Conservation (phyloP, 2,888 invertebrate genomes). For the Baronia brevicornis region DNA sequence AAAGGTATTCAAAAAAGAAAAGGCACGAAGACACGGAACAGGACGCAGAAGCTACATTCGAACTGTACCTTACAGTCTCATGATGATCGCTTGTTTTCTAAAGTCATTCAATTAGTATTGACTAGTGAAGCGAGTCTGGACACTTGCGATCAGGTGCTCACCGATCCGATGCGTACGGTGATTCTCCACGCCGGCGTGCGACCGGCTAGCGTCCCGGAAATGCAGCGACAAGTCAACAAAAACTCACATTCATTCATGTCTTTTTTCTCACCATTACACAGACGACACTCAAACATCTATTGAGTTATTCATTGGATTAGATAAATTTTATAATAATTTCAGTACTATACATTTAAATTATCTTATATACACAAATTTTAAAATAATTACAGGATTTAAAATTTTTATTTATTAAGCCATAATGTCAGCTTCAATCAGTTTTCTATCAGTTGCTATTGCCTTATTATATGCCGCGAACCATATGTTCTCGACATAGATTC, state of each 20-base stretch:
- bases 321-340: constrained; percentile 11
- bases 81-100: constrained; percentile 45
- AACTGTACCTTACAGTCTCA: constrained; percentile 35
- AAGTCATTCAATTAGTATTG: constrained; percentile 50
- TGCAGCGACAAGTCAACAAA: constrained; percentile 70
- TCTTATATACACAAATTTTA: background rate
- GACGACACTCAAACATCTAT: constrained; percentile 49
- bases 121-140: constrained; percentile 50
- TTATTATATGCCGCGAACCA: too few relatives aligned
- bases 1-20: constrained; percentile 6
- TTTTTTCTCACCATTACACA: constrained; percentile 44
- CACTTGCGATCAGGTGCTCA: constrained; percentile 34
- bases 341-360: background rate
- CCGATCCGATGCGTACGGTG: constrained; percentile 64
- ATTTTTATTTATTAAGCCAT: too few relatives aligned
- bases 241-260: constrained; percentile 67
- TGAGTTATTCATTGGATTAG: constrained; percentile 22
- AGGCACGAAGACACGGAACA: constrained; percentile 6
- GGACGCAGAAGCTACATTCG: constrained; percentile 13
- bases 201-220: constrained; percentile 59
- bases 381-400: too few relatives aligned
- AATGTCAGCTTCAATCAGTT: too few relatives aligned
- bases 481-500: too few relatives aligned
- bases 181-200: constrained; percentile 67
- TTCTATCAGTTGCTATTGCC: too few relatives aligned